Evolutionary conservation across 2,888 invertebrate genomes (phyloP).

Genomic region (Loripinus fragilis): DNA sequence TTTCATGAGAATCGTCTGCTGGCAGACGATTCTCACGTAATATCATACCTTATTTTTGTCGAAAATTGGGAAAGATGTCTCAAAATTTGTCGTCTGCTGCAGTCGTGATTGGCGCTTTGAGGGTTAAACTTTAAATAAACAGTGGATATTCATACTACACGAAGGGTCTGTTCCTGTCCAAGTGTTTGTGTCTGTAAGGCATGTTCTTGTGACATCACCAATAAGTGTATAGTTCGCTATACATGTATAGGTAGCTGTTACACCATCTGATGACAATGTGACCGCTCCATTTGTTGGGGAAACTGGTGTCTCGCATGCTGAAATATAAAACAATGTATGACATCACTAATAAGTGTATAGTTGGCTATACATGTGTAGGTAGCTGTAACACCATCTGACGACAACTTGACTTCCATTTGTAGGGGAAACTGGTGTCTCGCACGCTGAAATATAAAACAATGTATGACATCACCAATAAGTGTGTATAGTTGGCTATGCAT

Average conservation of each 20-base stretch:
- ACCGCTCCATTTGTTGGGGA: conserved; percentile 37
- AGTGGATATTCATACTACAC: conserved; percentile 54
- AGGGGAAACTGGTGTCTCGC: conserved; percentile 29
- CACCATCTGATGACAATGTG: conserved; percentile 36
- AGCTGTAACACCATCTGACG: conserved; percentile 26
- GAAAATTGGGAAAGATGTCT: too few relatives aligned
- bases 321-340: conserved; percentile 1
- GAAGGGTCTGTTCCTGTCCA: conserved; percentile 35
- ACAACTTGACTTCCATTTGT: conserved; percentile 36
- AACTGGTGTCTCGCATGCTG: conserved; percentile 38
- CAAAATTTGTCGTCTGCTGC: too few relatives aligned
- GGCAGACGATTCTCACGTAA: too few relatives aligned
- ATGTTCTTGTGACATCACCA: conserved; percentile 37
- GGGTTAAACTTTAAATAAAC: too few relatives aligned
- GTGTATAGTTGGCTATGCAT: conserved; percentile 40
- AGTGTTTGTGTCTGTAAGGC: conserved; percentile 32
- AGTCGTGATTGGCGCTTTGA: too few relatives aligned
- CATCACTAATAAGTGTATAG: conserved; percentile 19
- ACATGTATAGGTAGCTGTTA: conserved; percentile 38
- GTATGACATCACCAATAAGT: conserved; percentile 27
- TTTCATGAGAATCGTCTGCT: too few relatives aligned
- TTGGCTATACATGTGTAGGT: conserved; percentile 40
- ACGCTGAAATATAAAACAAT: conserved; percentile 39
- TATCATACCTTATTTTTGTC: too few relatives aligned
- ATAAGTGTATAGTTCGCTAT: conserved; percentile 33